Percentiles rank a stretch among this genome's conserved stretches.
Conservation (phyloP, 2,113 vertebrate genomes). For the Rafetus swinhoei region DNA sequence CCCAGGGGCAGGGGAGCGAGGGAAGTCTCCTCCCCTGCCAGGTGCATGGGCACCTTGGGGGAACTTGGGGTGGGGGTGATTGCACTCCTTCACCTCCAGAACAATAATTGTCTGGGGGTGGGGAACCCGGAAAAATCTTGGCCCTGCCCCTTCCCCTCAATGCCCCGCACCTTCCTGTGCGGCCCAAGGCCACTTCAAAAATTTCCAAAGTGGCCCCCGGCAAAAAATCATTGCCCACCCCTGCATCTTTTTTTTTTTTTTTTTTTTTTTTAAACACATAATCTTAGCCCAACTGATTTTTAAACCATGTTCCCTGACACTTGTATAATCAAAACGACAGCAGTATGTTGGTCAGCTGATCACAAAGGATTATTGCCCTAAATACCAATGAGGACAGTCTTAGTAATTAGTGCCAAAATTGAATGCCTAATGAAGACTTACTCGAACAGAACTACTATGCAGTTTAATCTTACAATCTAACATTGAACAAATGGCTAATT, state of each 20-base stretch:
- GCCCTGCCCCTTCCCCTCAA: no score
- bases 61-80: no score
- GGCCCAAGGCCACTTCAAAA: no score
- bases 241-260: neutral
- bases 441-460: neutral
- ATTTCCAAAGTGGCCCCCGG: no score
- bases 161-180: no score
- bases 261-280: neutral
- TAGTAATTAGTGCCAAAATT: neutral
- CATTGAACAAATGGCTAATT: neutral
- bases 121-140: no score
- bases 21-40: no score
- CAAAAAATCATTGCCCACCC: no score
- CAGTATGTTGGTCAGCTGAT: neutral
- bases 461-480: neutral
- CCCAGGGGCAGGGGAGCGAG: no score
- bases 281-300: neutral
- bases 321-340: neutral
- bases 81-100: no score
- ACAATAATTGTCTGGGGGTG: no score
- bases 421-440: neutral
- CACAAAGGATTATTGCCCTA: neutral
- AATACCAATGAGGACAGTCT: constrained; percentile 3
- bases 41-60: no score
- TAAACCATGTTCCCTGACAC: neutral